phyloP scores from a whole-genome alignment of 2,888 invertebrate species.

The Dysmachus trigonus region DNA sequence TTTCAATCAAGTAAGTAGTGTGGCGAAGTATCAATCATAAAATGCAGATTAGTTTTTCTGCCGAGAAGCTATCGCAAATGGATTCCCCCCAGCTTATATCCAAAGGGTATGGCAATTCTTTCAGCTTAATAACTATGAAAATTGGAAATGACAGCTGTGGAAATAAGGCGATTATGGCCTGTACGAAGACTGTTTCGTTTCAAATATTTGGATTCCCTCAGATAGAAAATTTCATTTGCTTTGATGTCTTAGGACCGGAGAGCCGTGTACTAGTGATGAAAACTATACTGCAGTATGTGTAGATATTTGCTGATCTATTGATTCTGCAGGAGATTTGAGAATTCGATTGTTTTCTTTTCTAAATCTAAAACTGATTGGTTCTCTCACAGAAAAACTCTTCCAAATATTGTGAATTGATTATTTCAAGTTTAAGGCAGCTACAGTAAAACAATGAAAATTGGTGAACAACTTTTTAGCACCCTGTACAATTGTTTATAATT shows the following conservation, averaged over 20 bases:
- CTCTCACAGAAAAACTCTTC: neutral
- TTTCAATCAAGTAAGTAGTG: neutral
- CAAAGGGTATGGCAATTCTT: neutral
- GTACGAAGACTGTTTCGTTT: neutral
- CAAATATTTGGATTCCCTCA: neutral
- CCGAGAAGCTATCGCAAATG: neutral
- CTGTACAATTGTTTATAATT: too few relatives aligned
- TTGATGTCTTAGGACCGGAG: neutral
- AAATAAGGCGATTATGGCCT: neutral
- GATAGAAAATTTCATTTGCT: neutral
- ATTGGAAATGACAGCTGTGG: conserved; percentile 19
- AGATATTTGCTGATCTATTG: neutral
- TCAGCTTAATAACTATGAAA: neutral
- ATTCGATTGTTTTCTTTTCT: neutral
- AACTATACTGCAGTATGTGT: neutral
- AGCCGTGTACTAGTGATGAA: neutral
- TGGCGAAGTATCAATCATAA: conserved; percentile 1
- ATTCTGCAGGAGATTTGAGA: neutral
- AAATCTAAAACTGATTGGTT: neutral
- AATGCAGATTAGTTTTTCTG: neutral
- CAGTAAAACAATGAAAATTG: too few relatives aligned
- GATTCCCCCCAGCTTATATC: neutral
- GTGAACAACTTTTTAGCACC: too few relatives aligned
- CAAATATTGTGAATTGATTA: neutral
- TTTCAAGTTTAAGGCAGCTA: neutral